Base-by-base conservation (phyloP, 1,140 invertebrate genomes). In the Drosophila eugracilis region DNA sequence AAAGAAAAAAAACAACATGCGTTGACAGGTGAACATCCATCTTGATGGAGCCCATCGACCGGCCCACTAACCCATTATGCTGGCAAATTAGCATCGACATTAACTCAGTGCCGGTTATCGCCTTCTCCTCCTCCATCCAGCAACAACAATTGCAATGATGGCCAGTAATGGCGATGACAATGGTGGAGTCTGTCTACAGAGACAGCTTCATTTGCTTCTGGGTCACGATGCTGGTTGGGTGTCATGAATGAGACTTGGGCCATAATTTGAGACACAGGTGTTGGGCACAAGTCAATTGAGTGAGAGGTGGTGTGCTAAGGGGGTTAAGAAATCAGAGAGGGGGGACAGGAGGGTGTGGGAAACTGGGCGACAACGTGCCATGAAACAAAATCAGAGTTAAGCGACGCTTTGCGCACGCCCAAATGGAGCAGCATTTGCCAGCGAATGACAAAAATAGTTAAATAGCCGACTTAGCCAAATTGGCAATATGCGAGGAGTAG, bases 391-490 rank as follows among this genome's bases (percentile, higher is more conserved):
- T 63, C 47, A 59, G 52, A 59, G 59, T 72, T 72, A 72, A 73
- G 60, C 39, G 53, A n/a, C n/a, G n/a, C 30, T 12, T 60, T 53
- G 66, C 58, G 42, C 54, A 66, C 45, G 45, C 50, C 74, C 65
- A 65, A 78, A 65, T 79, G 71, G 65, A 79, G 71, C 71, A 80
- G 52, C 70, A 63, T 66, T 60, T 73, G 62, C 28, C 21, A 48
- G n/a, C 44, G 54, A 66, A 60, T 57, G 69, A 59, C 74, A 65
- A 85, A 84, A 84, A 85, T 84, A 84, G 79, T 67, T 84, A 85
- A 84, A 78, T 71, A 85, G 79, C 59, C 80, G 72, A 79, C 79
- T 84, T 83, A 83, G 75, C 79, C 80, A 83, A 83, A 83, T 79
- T 79, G 80, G 71, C 79, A 62, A 55, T 71, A 55, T 58, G 63